A percentile compares a stretch with the other conserved stretches of the same genome.
Evolutionary conservation across 2,888 invertebrate species (phyloP).

Genomic region (Lasioglossum leucozonium): DNA sequence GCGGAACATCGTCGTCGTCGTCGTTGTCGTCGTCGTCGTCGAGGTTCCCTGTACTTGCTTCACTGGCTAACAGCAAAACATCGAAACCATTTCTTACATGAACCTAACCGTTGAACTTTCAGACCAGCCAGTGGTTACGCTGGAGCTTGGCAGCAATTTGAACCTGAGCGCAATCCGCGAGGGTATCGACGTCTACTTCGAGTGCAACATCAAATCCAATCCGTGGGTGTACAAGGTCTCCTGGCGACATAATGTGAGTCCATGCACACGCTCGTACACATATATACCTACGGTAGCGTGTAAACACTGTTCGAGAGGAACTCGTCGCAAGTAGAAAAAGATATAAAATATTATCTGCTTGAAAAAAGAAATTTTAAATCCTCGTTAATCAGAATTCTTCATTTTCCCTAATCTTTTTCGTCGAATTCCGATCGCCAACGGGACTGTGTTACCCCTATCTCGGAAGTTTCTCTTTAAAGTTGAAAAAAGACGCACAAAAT

Average conservation of each 20-base stretch:
- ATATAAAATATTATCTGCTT: neutral
- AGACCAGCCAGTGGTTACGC: constrained; percentile 93
- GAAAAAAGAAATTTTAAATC: neutral
- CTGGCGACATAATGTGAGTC: constrained; percentile 90
- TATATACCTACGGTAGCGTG: too few relatives aligned
- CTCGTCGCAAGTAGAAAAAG: neutral
- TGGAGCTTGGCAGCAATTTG: constrained; percentile 93
- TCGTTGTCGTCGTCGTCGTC: neutral
- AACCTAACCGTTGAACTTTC: constrained; percentile 77
- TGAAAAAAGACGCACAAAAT: neutral
- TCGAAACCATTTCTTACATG: neutral
- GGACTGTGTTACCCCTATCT: neutral
- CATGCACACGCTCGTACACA: neutral
- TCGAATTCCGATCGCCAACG: too few relatives aligned
- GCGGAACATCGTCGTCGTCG: neutral
- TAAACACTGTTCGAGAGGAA: too few relatives aligned
- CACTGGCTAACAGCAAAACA: constrained; percentile 16
- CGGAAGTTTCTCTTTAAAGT: neutral
- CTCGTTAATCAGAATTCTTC: too few relatives aligned
- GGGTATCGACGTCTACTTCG: constrained; percentile 95
- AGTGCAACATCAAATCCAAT: constrained; percentile 95
- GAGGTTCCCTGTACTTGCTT: neutral
- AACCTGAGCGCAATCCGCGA: constrained; percentile 93
- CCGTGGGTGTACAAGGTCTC: constrained; percentile 92
- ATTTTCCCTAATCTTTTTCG: too few relatives aligned